A percentile compares a stretch with the other conserved stretches of the same genome.
phyloP scores from a whole-genome alignment of 2,888 invertebrate species.

The Callinectes sapidus region DNA sequence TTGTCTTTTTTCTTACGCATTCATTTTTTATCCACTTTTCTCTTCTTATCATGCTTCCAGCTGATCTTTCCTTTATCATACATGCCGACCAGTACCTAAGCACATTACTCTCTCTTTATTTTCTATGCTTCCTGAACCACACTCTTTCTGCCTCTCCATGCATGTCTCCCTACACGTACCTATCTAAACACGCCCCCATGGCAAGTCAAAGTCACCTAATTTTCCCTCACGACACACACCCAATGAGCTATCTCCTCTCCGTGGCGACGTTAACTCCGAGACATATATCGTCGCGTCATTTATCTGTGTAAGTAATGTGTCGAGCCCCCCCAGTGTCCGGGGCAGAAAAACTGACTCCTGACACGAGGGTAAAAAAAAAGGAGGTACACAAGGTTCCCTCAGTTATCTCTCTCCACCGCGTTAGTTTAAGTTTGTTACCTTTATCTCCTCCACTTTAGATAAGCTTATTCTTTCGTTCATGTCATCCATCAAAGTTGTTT shows the following conservation, averaged over 20 bases:
- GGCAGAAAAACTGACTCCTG: neutral
- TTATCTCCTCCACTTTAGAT: neutral
- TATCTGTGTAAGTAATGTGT: constrained; percentile 16
- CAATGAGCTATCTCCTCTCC: neutral
- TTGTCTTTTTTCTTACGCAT: no score
- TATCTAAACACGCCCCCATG: neutral
- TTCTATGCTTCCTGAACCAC: neutral
- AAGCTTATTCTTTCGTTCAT: neutral
- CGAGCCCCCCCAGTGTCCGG: neutral
- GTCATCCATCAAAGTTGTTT: neutral
- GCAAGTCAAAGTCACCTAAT: neutral
- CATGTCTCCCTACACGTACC: neutral
- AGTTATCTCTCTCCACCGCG: neutral
- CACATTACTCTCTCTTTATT: neutral
- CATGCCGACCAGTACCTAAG: neutral
- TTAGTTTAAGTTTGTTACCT: constrained; percentile 5
- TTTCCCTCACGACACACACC: constrained; percentile 17
- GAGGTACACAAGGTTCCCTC: neutral
- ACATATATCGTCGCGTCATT: constrained; percentile 1
- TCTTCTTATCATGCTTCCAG: neutral
- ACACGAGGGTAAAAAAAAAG: neutral
- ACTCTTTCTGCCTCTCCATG: neutral
- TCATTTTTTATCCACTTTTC: neutral
- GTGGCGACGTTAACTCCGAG: neutral
- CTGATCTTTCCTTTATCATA: neutral